Percentiles rank a stretch among this genome's conserved stretches.
These are phyloP conservation scores for Clanis bilineata DNA, from an alignment of 2,888 invertebrate species.

Conservation along the genomic window DNA sequence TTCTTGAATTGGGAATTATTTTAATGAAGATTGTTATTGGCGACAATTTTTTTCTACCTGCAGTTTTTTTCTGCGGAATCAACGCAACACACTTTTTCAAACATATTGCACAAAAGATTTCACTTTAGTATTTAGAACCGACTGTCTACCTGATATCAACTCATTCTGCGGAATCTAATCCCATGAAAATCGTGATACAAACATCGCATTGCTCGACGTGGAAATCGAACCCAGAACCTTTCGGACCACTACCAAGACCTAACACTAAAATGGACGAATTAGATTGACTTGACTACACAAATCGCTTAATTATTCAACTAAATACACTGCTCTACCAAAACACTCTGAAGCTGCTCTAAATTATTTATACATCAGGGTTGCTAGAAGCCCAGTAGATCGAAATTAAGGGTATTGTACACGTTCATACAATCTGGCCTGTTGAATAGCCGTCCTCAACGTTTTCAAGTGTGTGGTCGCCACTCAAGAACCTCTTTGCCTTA, in stretches of 20 bases:
- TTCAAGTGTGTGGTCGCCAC: not conserved
- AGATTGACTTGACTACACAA: not conserved
- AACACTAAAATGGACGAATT: not conserved
- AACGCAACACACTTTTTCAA: no score
- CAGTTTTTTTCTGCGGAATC: not conserved
- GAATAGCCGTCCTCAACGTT: not conserved
- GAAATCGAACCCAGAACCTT: no score
- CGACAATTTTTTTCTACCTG: no score
- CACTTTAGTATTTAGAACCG: no score
- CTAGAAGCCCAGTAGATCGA: not conserved
- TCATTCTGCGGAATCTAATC: no score
- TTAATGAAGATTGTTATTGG: no score
- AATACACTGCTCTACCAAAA: not conserved
- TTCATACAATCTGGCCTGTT: not conserved
- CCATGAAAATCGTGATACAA: no score
- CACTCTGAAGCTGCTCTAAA: not conserved
- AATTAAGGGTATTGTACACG: not conserved
- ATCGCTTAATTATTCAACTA: not conserved
- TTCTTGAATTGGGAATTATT: no score
- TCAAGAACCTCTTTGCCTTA: not conserved
- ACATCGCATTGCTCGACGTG: no score
- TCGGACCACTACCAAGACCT: not conserved
- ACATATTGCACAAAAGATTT: no score
- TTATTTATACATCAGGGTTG: not conserved
- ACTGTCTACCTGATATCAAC: no score